Evolutionary conservation across 2,888 invertebrate species (phyloP), one percentile per base, ranked within the genome.

Genomic region (Nymphalis c-album): DNA sequence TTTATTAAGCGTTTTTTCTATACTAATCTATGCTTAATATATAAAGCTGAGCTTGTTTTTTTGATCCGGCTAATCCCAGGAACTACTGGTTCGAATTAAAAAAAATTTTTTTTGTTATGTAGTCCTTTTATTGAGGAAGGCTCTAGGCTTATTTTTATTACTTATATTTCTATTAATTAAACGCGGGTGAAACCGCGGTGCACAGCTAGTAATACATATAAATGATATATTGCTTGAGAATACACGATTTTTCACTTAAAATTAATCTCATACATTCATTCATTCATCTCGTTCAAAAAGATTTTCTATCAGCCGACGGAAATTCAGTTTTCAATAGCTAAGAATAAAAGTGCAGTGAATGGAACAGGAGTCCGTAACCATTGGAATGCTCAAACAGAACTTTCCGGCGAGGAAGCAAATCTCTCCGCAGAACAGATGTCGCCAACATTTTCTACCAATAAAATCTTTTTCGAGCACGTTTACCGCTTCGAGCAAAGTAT

Each of bases 391-490:
- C 80, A 80, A 85, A 85, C 81, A 80, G 81, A 86, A 85, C 80
- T 87, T 85, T 80, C 77, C 76, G 74, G 76, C 73, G 74, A 78
- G 77, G 79, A 80, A 78, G 81, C 82, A 82, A 86, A 86, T 85
- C 84, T 79, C 75, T 16, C 81, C 79, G 71, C 80, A 79, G 82
- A 87, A 84, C 87, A 88, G 86, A 86, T 86, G 87, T 85, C 82
- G 82, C 82, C 79, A 80, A 82, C 82, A 78, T 85, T 85, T 86
- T 78, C 80, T 75, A 77, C 82, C 83, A 86, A 87, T 88, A 87
- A 87, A 88, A 87, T 85, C 86, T 86, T 89, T 89, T 86, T 84
- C 79, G 81, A 80, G 84, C 80, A 84, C 83, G 80, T 81, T 83
- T 77, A 75, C 78, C 77, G 75, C 78, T 76, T 75, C 76, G 70